Conservation (phyloP, 92 coral and sea anemone genomes). For the Porites divaricata region DNA sequence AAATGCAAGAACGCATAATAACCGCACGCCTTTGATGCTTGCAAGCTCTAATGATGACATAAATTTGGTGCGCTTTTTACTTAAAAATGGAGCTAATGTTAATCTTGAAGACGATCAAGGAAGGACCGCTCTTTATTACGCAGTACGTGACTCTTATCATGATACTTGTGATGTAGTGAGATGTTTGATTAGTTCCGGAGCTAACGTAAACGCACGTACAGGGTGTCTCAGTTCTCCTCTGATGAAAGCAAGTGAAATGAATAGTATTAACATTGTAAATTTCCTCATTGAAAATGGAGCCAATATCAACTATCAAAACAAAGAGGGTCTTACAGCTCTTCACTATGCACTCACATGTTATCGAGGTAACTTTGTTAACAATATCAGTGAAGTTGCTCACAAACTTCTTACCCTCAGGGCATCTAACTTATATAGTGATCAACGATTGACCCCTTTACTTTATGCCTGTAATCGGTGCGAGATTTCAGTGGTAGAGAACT, state of each 20-base stretch:
- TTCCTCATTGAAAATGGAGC: too few relatives aligned
- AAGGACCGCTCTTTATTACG: constrained; percentile 71
- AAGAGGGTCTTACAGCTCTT: neutral
- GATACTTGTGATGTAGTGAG: too few relatives aligned
- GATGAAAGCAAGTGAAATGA: too few relatives aligned
- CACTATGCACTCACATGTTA: neutral
- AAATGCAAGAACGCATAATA: constrained; percentile 66
- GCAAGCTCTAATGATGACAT: constrained; percentile 33
- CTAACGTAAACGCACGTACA: too few relatives aligned
- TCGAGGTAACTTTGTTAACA: constrained; percentile 42
- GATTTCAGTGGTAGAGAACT: constrained; percentile 63
- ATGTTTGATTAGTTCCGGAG: too few relatives aligned
- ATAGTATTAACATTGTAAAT: too few relatives aligned
- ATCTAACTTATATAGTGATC: neutral
- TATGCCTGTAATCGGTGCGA: constrained; percentile 52
- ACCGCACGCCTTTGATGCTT: constrained; percentile 5
- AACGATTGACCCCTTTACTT: too few relatives aligned
- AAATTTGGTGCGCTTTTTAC: constrained; percentile 60
- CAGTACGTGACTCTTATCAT: constrained; percentile 5
- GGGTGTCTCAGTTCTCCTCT: too few relatives aligned
- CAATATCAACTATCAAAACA: neutral
- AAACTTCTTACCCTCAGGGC: neutral
- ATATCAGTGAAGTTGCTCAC: constrained; percentile 48
- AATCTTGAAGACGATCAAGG: constrained; percentile 73
- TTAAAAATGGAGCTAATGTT: constrained; percentile 61